Evolutionary conservation across 1,140 invertebrate genomes (phyloP).

Genomic region (Drosophila miranda): DNA sequence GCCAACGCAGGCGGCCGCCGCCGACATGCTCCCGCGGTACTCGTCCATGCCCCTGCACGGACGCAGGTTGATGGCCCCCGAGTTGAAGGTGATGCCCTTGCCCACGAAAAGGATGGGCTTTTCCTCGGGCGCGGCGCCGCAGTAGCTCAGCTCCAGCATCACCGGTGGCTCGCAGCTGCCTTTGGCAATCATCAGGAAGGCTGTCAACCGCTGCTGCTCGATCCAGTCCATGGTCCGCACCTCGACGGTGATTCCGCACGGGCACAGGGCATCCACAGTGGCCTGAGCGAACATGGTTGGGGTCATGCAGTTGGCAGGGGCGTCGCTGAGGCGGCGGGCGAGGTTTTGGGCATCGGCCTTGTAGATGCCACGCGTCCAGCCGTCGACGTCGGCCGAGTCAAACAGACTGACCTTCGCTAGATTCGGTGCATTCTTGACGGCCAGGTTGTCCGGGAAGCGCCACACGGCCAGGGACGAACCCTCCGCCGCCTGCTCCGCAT

Average conservation of each 20-base stretch:
- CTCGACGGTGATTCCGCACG: slow-evolving; percentile 85
- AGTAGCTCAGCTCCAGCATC: slow-evolving; percentile 89
- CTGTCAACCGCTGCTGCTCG: slow-evolving; percentile 87
- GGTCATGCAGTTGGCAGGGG: slow-evolving; percentile 93
- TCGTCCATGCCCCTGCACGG: slow-evolving; percentile 88
- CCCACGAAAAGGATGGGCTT: slow-evolving; percentile 86
- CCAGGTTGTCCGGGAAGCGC: slow-evolving; percentile 86
- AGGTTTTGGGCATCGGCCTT: slow-evolving; percentile 93
- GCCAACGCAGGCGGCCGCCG: slow-evolving; percentile 91
- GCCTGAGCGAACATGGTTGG: slow-evolving; percentile 90
- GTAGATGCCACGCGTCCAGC: slow-evolving; percentile 88
- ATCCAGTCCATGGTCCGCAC: slow-evolving; percentile 88
- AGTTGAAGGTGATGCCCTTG: slow-evolving; percentile 94
- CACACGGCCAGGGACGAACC: slow-evolving; percentile 86
- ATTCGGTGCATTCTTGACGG: slow-evolving; percentile 82
- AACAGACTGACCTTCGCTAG: slow-evolving; percentile 82
- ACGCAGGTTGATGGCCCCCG: slow-evolving; percentile 94
- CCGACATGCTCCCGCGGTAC: slow-evolving; percentile 96
- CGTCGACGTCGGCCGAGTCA: slow-evolving; percentile 81
- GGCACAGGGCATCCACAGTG: slow-evolving; percentile 83
- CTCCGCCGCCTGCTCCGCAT: slow-evolving; percentile 89
- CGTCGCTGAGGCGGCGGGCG: slow-evolving; percentile 90
- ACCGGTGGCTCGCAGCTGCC: slow-evolving; percentile 89
- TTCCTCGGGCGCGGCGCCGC: slow-evolving; percentile 82
- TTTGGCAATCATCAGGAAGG: slow-evolving; percentile 89